Evolutionary conservation across 2,113 vertebrate genomes (phyloP).

Genomic region (Ptychochromis oligacanthus): DNA sequence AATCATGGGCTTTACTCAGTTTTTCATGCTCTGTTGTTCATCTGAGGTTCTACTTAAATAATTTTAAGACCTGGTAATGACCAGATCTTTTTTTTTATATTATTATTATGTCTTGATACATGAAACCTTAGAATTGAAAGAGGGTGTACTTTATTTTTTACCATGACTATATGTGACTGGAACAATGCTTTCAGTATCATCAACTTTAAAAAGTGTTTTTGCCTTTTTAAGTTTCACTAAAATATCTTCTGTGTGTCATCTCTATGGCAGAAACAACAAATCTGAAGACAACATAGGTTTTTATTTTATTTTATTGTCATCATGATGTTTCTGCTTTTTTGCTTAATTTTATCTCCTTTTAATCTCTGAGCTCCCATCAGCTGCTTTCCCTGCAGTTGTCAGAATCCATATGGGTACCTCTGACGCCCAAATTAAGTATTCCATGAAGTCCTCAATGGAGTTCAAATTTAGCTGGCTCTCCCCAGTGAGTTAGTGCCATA

Average conservation of each 20-base stretch:
- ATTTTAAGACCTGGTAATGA: not conserved
- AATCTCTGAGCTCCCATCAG: conserved; percentile 25
- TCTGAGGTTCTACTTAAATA: not conserved
- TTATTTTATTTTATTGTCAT: not conserved
- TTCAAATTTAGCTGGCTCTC: conserved; percentile 26
- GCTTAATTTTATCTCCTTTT: conserved; percentile 4
- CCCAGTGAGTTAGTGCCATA: conserved; percentile 38
- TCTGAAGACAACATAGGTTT: conserved; percentile 4
- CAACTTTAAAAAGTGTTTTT: not conserved
- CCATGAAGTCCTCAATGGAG: conserved; percentile 23
- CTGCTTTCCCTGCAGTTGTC: conserved; percentile 41
- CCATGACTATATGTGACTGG: not conserved
- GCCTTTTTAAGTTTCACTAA: not conserved
- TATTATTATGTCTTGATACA: not conserved
- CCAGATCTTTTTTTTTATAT: not conserved
- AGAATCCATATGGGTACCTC: conserved; percentile 25
- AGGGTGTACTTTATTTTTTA: not conserved
- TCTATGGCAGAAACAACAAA: not conserved
- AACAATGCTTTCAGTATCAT: not conserved
- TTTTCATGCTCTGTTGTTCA: not conserved
- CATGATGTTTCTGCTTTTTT: not conserved
- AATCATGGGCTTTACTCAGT: not conserved
- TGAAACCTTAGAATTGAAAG: not conserved
- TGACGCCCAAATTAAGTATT: conserved; percentile 42
- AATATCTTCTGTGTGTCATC: not conserved